Evolutionary conservation across 2,113 vertebrate species (phyloP), one percentile per base, ranked within the genome.

Genomic region (Furnarius figulus): DNA sequence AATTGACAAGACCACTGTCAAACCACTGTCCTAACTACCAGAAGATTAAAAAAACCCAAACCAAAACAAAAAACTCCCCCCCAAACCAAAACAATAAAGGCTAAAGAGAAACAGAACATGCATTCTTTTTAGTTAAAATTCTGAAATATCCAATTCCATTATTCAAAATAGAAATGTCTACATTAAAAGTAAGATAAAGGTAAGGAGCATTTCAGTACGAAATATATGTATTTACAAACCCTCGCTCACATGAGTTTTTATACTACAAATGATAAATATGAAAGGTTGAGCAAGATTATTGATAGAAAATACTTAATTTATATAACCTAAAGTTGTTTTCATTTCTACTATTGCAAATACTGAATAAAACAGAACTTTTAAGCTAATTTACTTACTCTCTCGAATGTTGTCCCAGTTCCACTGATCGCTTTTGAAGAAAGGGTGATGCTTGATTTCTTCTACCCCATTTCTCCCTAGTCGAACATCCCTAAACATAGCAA

Each of bases 321-420:
- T 81, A 71, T 10, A 97, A 28, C 4, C 0, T 6, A 1, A 67
- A 53, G 37, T n/a, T 61, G 61, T 85, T 78, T 73, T 52, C 6
- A 55, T 78, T 56, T 52, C 40, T 62, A 49, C 17, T 47, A 5
- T 1, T 79, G 35, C 37, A 91, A 94, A 90, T 86, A 74, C 30
- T 78, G n/a, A 93, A 85, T 82, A 75, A 78, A 95, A 75, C 7
- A 87, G 20, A 91, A 84, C 19, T 82, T 61, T 78, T 61, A 85
- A 68, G 50, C 12, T 58, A 35, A 85, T 52, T 96, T 91, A 99
- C 99, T 99, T 96, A 99, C 99, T 99, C 81, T 99, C 99, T 98
- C 99, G 98, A 96, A 99, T 99, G 96, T 98, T 99, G 97, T 99
- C 98, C 96, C 99, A 99, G 80, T 99, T 99, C 99, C 99, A 99